Evolutionary conservation across 2,113 vertebrate species (phyloP).

Genomic region (Tragelaphus buxtoni): DNA sequence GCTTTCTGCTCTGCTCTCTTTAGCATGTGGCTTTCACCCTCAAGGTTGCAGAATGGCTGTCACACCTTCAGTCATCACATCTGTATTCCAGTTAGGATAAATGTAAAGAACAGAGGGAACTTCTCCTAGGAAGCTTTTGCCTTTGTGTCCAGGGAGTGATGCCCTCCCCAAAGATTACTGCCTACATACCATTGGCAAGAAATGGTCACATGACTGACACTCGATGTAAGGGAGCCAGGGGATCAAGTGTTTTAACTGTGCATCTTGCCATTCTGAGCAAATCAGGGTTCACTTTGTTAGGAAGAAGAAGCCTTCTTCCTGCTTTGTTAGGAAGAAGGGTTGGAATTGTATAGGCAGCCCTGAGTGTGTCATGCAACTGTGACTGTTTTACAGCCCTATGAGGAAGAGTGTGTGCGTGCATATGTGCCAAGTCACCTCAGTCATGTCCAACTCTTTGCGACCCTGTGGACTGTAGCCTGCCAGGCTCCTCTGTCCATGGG

Average conservation of each 20-base stretch:
- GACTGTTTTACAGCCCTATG: neutral
- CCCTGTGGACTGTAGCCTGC: neutral
- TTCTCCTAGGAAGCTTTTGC: neutral
- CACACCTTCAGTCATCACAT: neutral
- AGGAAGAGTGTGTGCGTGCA: neutral
- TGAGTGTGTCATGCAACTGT: neutral
- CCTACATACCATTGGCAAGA: neutral
- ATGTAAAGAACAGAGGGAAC: neutral
- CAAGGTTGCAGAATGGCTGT: neutral
- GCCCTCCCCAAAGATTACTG: neutral
- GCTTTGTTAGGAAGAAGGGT: neutral
- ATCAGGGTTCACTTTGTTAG: neutral
- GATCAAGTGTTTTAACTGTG: neutral
- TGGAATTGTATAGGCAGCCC: neutral
- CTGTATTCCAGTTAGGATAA: neutral
- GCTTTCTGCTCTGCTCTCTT: neutral
- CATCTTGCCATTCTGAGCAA: neutral
- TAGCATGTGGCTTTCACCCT: neutral
- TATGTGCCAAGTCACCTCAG: neutral
- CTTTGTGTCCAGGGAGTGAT: neutral
- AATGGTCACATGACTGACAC: neutral
- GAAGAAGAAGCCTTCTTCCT: neutral
- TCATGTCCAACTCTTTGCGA: neutral
- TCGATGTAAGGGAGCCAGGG: neutral
- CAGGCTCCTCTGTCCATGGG: neutral